phyloP scores from a whole-genome alignment of 2,888 invertebrate genomes.

The Leptinotarsa haldemani region DNA sequence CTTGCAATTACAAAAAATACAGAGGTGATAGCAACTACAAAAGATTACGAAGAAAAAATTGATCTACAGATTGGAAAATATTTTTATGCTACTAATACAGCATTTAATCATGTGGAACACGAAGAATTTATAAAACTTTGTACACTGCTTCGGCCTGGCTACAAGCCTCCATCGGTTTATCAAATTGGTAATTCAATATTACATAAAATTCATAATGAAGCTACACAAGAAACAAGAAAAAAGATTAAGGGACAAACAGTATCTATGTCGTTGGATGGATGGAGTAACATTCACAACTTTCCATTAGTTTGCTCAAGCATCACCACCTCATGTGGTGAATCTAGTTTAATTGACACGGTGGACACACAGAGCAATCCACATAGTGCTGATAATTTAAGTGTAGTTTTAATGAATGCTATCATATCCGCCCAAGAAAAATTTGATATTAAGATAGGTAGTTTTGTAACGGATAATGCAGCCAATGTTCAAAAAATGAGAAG shows the following conservation, averaged over 20 bases:
- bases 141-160: constrained; percentile 27
- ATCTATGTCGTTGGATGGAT: constrained; percentile 30
- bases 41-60: too few relatives aligned
- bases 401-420: constrained; percentile 32
- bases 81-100: too few relatives aligned
- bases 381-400: constrained; percentile 22
- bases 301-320: constrained; percentile 28
- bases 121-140: too few relatives aligned
- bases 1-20: too few relatives aligned
- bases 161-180: constrained; percentile 25
- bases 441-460: constrained; percentile 32
- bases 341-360: constrained; percentile 21
- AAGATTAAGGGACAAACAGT: constrained; percentile 29
- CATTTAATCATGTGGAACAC: too few relatives aligned
- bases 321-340: constrained; percentile 25
- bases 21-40: too few relatives aligned
- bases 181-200: constrained; percentile 27
- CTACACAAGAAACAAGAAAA: constrained; percentile 21
- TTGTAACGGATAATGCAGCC: constrained; percentile 38
- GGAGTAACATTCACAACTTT: constrained; percentile 26
- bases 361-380: constrained; percentile 19
- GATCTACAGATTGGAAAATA: too few relatives aligned
- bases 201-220: constrained; percentile 23
- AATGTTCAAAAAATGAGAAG: constrained; percentile 31
- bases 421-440: constrained; percentile 27